Evolutionary conservation across 2,113 vertebrate genomes (phyloP).

Genomic region (Atrichornis clamosus): DNA sequence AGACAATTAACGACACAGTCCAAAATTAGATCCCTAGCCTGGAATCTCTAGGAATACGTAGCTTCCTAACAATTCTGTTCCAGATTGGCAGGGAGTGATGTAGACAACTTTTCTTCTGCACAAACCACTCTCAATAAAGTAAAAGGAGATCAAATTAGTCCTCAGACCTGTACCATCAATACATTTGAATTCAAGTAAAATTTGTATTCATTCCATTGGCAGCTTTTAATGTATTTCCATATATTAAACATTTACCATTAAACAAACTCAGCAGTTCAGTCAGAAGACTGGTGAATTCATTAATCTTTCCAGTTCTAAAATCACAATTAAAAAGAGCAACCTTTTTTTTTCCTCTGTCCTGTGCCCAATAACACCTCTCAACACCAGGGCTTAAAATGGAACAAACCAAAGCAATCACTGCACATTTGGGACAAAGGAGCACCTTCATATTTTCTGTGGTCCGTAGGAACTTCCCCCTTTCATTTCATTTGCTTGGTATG

Average conservation of each 20-base stretch:
- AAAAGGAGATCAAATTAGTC: not conserved
- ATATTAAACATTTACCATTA: not conserved
- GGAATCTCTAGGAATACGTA: not conserved
- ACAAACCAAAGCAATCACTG: not conserved
- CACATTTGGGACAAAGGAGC: not conserved
- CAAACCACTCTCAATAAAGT: not conserved
- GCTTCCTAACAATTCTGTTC: not conserved
- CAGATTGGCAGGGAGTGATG: not conserved
- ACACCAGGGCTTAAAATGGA: not conserved
- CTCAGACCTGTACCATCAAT: not conserved
- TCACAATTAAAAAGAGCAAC: not conserved
- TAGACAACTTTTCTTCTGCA: not conserved
- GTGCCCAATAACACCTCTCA: not conserved
- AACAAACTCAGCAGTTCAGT: not conserved
- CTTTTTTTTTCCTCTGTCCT: not conserved
- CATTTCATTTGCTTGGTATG: not conserved
- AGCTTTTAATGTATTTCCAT: not conserved
- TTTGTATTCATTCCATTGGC: not conserved
- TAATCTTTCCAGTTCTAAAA: not conserved
- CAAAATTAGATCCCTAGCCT: not conserved
- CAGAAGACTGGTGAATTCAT: conserved; percentile 7
- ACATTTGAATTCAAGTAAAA: not conserved
- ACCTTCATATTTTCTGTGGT: not conserved
- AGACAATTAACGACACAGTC: not conserved
- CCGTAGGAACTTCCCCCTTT: not conserved